Percentiles rank a stretch among this genome's conserved stretches.
Evolutionary conservation across 2,113 vertebrate species (phyloP).

Genomic region (Megaleporinus macrocephalus): DNA sequence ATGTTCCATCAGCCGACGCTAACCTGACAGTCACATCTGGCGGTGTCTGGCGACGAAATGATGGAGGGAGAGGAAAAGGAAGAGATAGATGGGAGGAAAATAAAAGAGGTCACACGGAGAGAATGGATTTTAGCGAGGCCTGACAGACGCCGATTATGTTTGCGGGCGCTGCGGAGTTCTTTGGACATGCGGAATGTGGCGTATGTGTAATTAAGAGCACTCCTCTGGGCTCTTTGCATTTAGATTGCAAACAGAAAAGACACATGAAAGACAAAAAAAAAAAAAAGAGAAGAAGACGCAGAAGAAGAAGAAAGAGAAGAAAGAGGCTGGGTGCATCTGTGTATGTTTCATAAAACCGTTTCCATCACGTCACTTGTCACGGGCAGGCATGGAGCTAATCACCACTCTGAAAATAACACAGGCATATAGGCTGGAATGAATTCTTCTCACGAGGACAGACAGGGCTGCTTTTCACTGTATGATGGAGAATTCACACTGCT

Average conservation of each 20-base stretch:
- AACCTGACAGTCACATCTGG: conserved; percentile 23
- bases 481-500: conserved; percentile 22
- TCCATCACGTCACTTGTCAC: conserved; percentile 5
- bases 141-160: conserved; percentile 41
- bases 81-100: conserved; percentile 2
- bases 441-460: conserved; percentile 30
- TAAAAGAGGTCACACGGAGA: conserved; percentile 28
- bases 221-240: conserved; percentile 27
- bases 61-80: conserved; percentile 51
- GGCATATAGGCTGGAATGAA: conserved; percentile 1
- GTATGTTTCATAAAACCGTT: neutral
- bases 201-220: conserved; percentile 34
- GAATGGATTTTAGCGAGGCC: conserved; percentile 20
- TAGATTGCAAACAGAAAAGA: conserved; percentile 33
- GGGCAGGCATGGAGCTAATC: conserved; percentile 41
- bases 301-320: neutral
- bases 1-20: conserved; percentile 19
- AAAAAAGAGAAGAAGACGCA: neutral
- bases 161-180: neutral
- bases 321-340: conserved; percentile 7
- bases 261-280: neutral
- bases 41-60: conserved; percentile 72
- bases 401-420: conserved; percentile 26
- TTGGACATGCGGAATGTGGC: conserved; percentile 11
- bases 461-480: conserved; percentile 12